These are phyloP conservation scores for Drosophila kanapiae DNA, from an alignment of 1,140 invertebrate species.

Conservation along the genomic window DNA sequence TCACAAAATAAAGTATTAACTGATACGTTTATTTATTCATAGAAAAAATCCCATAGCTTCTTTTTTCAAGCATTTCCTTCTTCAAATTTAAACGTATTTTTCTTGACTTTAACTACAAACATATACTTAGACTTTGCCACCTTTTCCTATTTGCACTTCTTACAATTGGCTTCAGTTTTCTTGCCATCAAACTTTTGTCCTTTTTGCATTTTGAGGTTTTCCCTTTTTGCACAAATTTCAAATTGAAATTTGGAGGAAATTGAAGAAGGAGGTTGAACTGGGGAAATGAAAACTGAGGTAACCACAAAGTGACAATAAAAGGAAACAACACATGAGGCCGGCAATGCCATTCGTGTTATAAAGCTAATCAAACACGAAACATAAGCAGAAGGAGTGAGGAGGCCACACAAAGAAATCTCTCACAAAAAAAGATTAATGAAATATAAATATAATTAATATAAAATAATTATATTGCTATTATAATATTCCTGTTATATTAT, in stretches of 20 bases:
- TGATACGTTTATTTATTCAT: too few relatives aligned
- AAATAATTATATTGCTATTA: too few relatives aligned
- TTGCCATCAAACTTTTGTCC: not conserved
- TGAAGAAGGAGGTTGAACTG: not conserved
- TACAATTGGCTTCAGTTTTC: not conserved
- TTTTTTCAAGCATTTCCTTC: not conserved
- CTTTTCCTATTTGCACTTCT: not conserved
- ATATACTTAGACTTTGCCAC: not conserved
- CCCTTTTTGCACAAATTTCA: not conserved
- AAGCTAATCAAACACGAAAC: constrained; percentile 18
- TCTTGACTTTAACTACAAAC: not conserved
- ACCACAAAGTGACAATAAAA: constrained; percentile 32
- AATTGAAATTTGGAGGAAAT: constrained; percentile 16
- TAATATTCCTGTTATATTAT: not conserved
- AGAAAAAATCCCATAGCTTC: too few relatives aligned
- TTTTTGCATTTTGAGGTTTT: constrained; percentile 25
- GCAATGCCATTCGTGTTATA: constrained; percentile 6
- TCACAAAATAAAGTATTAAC: too few relatives aligned
- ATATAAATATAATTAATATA: not conserved
- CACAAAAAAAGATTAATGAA: not conserved
- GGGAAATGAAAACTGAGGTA: constrained; percentile 27
- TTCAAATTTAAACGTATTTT: not conserved
- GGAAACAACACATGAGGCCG: constrained; percentile 9
- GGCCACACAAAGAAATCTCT: not conserved
- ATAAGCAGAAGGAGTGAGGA: not conserved